These are phyloP conservation scores for Sabellastarte sp. DNA, from an alignment of 2,888 invertebrate species.

Conservation along the genomic window DNA sequence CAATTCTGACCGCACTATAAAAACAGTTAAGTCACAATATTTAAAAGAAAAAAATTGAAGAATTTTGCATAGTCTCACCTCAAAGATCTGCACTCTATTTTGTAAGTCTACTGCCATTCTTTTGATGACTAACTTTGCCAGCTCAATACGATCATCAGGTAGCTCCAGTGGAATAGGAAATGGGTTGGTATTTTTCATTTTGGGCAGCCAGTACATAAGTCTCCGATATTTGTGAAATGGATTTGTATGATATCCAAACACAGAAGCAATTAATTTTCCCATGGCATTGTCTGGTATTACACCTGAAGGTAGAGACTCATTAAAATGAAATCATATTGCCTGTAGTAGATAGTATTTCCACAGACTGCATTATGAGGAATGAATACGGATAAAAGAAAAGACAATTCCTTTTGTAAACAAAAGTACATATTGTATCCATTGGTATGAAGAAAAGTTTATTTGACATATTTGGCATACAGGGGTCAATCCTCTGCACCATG, in stretches of 20 bases:
- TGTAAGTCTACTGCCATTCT: conserved; percentile 82
- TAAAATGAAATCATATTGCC: not conserved
- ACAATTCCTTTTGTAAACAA: conserved; percentile 55
- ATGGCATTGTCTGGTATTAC: conserved; percentile 90
- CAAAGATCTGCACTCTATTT: conserved; percentile 63
- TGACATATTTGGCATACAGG: no score
- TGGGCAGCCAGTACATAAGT: conserved; percentile 74
- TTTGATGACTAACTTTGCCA: conserved; percentile 79
- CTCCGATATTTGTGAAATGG: conserved; percentile 62
- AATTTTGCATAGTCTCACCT: no score
- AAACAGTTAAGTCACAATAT: not conserved
- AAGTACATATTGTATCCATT: no score
- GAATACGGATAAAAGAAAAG: not conserved
- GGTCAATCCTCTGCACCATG: no score
- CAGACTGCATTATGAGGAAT: not conserved
- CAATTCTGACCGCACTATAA: no score
- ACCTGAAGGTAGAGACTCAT: no score
- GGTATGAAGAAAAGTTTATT: no score
- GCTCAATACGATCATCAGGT: conserved; percentile 74
- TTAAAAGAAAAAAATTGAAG: not conserved
- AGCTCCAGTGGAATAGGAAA: conserved; percentile 63
- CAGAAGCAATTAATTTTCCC: conserved; percentile 76
- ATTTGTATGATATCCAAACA: conserved; percentile 76
- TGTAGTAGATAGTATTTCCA: not conserved
- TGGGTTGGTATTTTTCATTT: conserved; percentile 70